Percentiles rank a stretch among this genome's conserved stretches.
phyloP scores from a whole-genome alignment of 2,797 vertebrate genomes.

The Bovichtus diacanthus region DNA sequence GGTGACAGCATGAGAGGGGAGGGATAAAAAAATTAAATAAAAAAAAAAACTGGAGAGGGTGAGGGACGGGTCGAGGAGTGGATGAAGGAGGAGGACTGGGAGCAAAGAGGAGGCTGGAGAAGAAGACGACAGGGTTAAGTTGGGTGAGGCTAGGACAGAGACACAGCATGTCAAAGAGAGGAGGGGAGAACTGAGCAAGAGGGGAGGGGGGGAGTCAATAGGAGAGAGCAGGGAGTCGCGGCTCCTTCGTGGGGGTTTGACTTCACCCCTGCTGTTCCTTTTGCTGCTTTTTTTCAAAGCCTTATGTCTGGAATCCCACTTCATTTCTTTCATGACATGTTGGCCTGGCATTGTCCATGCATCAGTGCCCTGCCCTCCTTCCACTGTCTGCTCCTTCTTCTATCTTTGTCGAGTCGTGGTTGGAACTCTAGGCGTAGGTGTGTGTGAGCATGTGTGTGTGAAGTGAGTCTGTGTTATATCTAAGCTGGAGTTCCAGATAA shows the following conservation, averaged over 20 bases:
- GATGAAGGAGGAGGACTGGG: constrained; percentile 36
- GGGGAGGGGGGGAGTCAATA: constrained; percentile 26
- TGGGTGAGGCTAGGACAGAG: constrained; percentile 59
- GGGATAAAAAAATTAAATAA: not conserved
- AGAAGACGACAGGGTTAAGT: constrained; percentile 55
- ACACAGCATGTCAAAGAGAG: constrained; percentile 59
- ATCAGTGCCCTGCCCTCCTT: constrained; percentile 66
- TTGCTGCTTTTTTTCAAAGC: constrained; percentile 40
- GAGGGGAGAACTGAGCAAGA: constrained; percentile 22
- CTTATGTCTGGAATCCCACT: constrained; percentile 64
- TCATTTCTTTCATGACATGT: constrained; percentile 73
- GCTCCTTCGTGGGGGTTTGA: constrained; percentile 60
- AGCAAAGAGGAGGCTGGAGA: constrained; percentile 22
- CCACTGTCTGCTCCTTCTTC: constrained; percentile 51
- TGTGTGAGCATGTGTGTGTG: constrained; percentile 17
- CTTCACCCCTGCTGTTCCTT: constrained; percentile 47
- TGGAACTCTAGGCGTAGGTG: constrained; percentile 38
- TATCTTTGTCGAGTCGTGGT: constrained; percentile 46
- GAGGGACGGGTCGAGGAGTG: constrained; percentile 54
- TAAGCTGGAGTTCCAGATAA: constrained; percentile 70
- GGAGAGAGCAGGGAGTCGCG: constrained; percentile 54
- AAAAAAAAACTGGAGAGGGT: constrained; percentile 22
- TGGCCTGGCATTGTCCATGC: constrained; percentile 66
- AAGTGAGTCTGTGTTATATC: constrained; percentile 34
- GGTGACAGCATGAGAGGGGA: constrained; percentile 32